These are phyloP conservation scores for Styela plicata DNA, from an alignment of 23 tunicate species.

Conservation along the genomic window DNA sequence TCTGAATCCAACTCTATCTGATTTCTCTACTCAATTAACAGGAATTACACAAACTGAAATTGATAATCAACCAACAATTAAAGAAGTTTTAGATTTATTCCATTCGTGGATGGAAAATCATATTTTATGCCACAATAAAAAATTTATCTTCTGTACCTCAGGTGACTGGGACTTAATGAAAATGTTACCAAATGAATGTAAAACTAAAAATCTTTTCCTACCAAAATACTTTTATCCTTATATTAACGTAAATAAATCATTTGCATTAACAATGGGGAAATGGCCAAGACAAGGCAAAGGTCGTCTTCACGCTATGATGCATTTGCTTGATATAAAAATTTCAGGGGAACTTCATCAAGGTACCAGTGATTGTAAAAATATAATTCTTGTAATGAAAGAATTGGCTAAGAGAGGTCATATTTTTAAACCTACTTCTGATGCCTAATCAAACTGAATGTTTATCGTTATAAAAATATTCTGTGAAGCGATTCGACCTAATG, in stretches of 20 bases:
- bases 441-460: too few species aligned
- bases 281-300: slow-evolving; percentile 33
- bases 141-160: slow-evolving; percentile 11
- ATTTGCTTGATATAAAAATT: not conserved
- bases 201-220: not conserved
- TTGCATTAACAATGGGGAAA: slow-evolving; percentile 26
- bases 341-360: slow-evolving; percentile 19
- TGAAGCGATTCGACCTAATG: too few species aligned
- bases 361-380: slow-evolving; percentile 27
- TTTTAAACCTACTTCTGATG: slow-evolving; percentile 3
- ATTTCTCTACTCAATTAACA: slow-evolving; percentile 8
- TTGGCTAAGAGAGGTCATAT: slow-evolving; percentile 6
- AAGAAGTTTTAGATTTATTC: slow-evolving; percentile 10
- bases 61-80: not conserved
- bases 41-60: slow-evolving; percentile 20
- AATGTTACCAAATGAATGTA: slow-evolving; percentile 29
- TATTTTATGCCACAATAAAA: not conserved
- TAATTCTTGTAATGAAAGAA: slow-evolving; percentile 4
- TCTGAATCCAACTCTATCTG: slow-evolving; percentile 9
- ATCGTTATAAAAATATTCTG: too few species aligned
- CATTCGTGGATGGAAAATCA: slow-evolving; percentile 1
- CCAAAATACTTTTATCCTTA: slow-evolving; percentile 2
- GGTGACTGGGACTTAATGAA: slow-evolving; percentile 25
- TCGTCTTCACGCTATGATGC: slow-evolving; percentile 17
- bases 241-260: slow-evolving; percentile 24